Evolutionary conservation across 2,888 invertebrate genomes (phyloP).

Genomic region (Phaonia tiefii): DNA sequence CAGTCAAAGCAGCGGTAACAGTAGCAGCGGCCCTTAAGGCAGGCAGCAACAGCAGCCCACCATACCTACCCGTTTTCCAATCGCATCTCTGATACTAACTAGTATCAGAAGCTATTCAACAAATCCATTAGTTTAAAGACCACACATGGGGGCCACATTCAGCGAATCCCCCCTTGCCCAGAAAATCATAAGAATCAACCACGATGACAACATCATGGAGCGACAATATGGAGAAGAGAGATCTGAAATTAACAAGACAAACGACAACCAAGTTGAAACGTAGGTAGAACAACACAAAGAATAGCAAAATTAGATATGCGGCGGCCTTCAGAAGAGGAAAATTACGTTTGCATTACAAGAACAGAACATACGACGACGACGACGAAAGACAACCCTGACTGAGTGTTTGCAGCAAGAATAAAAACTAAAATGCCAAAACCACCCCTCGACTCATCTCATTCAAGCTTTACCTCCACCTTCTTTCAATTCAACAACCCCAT

Average conservation of each 20-base stretch:
- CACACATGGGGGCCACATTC: conserved; percentile 55
- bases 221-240: background rate
- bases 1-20: conserved; percentile 17
- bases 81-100: background rate
- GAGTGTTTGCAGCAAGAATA: conserved; percentile 8
- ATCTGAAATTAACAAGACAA: background rate
- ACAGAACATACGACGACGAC: conserved; percentile 14
- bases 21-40: conserved; percentile 7
- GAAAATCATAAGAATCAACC: background rate
- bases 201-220: background rate
- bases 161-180: conserved; percentile 3
- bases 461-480: background rate
- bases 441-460: conserved; percentile 23
- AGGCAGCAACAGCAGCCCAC: background rate
- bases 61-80: background rate
- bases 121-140: conserved; percentile 43
- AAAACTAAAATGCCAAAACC: conserved; percentile 40
- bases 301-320: conserved; percentile 42
- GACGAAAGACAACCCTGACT: conserved; percentile 48
- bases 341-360: conserved; percentile 24
- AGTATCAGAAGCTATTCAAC: conserved; percentile 27
- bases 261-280: too few species aligned
- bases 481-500: too few species aligned
- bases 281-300: conserved; percentile 27
- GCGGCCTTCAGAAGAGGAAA: conserved; percentile 51